phyloP scores from a whole-genome alignment of 2,888 invertebrate genomes.

The Marasmarcha lunaedactyla region DNA sequence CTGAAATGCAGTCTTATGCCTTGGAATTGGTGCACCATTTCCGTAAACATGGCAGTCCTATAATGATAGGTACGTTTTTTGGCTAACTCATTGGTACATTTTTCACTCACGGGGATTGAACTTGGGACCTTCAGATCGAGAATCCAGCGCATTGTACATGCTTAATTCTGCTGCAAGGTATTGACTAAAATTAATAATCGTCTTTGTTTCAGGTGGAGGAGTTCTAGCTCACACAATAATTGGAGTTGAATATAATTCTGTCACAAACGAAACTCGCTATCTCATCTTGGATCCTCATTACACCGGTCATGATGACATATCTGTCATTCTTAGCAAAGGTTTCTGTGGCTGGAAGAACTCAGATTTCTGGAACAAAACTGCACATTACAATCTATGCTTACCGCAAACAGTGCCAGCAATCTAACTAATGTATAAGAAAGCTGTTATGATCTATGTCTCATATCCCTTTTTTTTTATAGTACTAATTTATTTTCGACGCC shows the following conservation, averaged over 20 bases:
- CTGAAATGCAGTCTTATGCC: constrained; percentile 82
- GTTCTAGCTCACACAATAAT: constrained; percentile 97
- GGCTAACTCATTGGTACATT: too few species aligned
- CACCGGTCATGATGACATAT: constrained; percentile 87
- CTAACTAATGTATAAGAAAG: not conserved
- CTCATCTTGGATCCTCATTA: constrained; percentile 99
- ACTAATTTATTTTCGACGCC: too few species aligned
- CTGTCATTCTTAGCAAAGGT: constrained; percentile 81
- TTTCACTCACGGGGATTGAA: too few species aligned
- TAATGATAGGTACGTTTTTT: constrained; percentile 97
- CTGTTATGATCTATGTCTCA: too few species aligned
- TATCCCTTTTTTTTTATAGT: too few species aligned
- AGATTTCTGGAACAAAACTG: constrained; percentile 94
- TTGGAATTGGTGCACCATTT: constrained; percentile 92
- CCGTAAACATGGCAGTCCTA: constrained; percentile 90
- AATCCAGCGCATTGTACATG: too few species aligned
- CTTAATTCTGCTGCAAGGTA: too few species aligned
- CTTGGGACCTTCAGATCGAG: too few species aligned
- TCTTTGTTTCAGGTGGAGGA: constrained; percentile 81
- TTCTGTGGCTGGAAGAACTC: constrained; percentile 98
- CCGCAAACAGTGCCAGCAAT: constrained; percentile 70
- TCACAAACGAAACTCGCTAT: constrained; percentile 85
- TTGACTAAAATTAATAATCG: too few species aligned
- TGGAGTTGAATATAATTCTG: constrained; percentile 89
- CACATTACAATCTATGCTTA: constrained; percentile 97